Base-by-base conservation (phyloP, 2,113 vertebrate species). In the Campylomormyrus numenius region DNA sequence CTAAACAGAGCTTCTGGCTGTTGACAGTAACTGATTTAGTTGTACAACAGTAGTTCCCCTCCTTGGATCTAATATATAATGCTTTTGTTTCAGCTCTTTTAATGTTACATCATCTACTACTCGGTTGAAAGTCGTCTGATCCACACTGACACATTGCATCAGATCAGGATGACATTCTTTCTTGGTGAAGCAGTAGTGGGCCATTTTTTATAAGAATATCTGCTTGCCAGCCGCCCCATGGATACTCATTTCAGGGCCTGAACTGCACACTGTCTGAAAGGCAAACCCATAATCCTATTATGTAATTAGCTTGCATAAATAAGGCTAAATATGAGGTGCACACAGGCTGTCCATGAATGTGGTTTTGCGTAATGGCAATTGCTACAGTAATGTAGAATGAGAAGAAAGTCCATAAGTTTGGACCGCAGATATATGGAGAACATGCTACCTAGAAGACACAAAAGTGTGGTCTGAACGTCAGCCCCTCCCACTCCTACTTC, bases 231-330 rank as follows among this genome's bases (percentile, higher is more conserved):
- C 21, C 5, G 52, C 52, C 19, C 42, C 84, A 49, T 46, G 83
- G 84, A 49, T 50, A 50, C n/a, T 50, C 24, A 24, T 85, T 85
- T 49, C 5, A 2, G 45, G 42, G 39, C 11, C 8, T 49, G 46
- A 86, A 50, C 45, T 27, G 17, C 84, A 86, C n/a, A 49, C 35
- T 42, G 74, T 80, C 13, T 80, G 74, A 42, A 80, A 35, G 35
- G 48, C 24, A 80, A 48, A 50, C n/a, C 84, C 84, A 86, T 86
- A 50, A 86, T 50, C 84, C 84, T 86, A 50, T 86, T 86, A 86
- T 50, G 48, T 50, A 86, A n/a, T 50, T 48, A 49, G 84, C 48
- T 86, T 86, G 46, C 46, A 50, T 15, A 50, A 31, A 24, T 31
- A n/a, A 85, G 46, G 84, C 46, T 85, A n/a, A 85, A 50, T 24